phyloP scores from a whole-genome alignment of 2,113 vertebrate species.

The Syrmaticus mikado region DNA sequence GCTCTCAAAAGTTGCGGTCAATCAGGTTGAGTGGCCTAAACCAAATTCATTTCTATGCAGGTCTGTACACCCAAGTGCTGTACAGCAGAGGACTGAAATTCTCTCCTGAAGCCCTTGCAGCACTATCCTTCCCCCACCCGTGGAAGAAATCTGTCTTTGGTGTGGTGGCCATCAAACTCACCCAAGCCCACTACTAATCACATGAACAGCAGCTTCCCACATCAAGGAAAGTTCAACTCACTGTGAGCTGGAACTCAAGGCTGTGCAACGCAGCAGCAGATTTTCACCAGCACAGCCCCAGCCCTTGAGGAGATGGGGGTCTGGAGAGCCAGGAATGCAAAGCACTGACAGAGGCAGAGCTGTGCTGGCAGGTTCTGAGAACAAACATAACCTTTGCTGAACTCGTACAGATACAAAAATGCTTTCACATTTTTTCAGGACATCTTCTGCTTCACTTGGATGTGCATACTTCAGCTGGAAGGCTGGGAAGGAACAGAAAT shows the following conservation, averaged over 20 bases:
- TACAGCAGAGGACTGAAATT: not conserved
- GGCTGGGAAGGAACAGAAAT: not conserved
- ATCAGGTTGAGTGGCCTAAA: not conserved
- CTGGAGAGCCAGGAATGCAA: not conserved
- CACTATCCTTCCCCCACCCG: not conserved
- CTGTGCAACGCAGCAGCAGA: not conserved
- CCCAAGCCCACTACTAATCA: not conserved
- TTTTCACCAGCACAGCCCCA: not conserved
- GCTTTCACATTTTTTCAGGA: constrained; percentile 2
- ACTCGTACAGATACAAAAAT: not conserved
- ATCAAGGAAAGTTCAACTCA: not conserved
- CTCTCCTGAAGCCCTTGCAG: not conserved
- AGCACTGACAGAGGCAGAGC: not conserved
- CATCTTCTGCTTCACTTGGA: not conserved
- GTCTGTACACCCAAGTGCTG: not conserved
- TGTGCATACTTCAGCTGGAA: not conserved
- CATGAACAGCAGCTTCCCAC: not conserved
- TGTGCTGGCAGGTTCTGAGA: not conserved
- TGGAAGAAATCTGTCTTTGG: not conserved
- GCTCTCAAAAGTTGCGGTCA: not conserved
- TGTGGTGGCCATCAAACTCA: not conserved
- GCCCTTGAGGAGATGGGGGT: not conserved
- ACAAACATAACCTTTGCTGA: not conserved
- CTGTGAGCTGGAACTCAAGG: rapidly evolving
- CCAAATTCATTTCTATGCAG: not conserved